Percentiles rank a stretch among this genome's conserved stretches.
These are phyloP conservation scores for Opisthocomus hoazin DNA, from an alignment of 2,113 vertebrate species.

Conservation along the genomic window DNA sequence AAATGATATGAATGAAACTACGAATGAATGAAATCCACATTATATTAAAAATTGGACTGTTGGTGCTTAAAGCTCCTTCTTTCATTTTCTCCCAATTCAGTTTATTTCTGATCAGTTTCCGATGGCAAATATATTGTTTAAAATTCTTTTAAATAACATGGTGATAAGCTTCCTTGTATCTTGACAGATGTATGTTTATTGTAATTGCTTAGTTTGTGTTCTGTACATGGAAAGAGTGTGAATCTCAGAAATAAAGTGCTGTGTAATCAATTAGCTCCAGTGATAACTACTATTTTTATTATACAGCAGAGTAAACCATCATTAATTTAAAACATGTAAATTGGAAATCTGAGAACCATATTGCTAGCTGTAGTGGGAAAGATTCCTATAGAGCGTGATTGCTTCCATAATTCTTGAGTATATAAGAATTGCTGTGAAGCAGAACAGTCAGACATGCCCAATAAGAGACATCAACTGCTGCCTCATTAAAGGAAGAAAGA, in stretches of 20 bases:
- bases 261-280: slow-evolving; percentile 32
- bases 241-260: slow-evolving; percentile 32
- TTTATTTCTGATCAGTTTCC: not conserved
- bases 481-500: slow-evolving; percentile 12
- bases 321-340: slow-evolving; percentile 68
- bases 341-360: slow-evolving; percentile 51
- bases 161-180: not conserved
- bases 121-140: not conserved
- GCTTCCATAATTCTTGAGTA: slow-evolving; percentile 54
- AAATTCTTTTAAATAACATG: not conserved
- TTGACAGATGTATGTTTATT: not conserved
- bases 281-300: slow-evolving; percentile 55
- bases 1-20: not conserved
- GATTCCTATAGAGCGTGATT: slow-evolving; percentile 44
- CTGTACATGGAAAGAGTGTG: not conserved
- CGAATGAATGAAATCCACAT: not conserved
- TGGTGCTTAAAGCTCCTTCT: not conserved
- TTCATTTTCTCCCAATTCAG: not conserved
- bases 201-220: slow-evolving; percentile 38
- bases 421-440: slow-evolving; percentile 42
- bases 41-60: not conserved
- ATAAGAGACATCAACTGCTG: slow-evolving; percentile 5
- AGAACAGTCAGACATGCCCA: slow-evolving; percentile 6
- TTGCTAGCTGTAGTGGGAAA: slow-evolving; percentile 1
- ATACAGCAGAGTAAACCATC: slow-evolving; percentile 48